Evolutionary conservation across 2,888 invertebrate species (phyloP).

Genomic region (Dynastes hyllus): DNA sequence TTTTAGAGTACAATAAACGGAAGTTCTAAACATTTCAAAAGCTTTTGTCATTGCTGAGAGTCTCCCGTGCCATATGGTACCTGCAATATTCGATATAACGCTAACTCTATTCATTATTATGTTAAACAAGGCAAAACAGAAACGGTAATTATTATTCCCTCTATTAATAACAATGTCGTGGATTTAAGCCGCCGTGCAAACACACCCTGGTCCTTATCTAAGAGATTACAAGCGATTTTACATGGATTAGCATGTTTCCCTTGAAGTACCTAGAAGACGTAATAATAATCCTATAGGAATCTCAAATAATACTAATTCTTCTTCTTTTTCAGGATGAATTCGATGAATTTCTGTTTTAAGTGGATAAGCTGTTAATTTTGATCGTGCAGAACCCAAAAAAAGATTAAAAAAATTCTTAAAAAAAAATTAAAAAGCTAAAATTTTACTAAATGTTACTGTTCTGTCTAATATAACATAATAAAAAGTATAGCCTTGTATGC

Average conservation of each 20-base stretch:
- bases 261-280: neutral
- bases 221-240: neutral
- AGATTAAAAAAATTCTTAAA: conserved; percentile 8
- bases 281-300: neutral
- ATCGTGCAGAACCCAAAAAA: conserved; percentile 50
- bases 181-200: conserved; percentile 1
- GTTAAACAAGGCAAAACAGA: conserved; percentile 5
- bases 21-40: too few species aligned
- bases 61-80: too few species aligned
- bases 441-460: conserved; percentile 9
- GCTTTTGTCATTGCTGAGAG: too few species aligned
- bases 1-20: too few species aligned
- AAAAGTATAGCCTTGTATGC: conserved; percentile 16
- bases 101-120: conserved; percentile 11
- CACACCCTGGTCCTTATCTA: neutral
- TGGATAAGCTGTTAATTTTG: conserved; percentile 11
- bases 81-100: neutral
- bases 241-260: conserved; percentile 24
- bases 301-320: neutral
- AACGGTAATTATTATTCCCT: conserved; percentile 12
- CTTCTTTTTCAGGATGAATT: conserved; percentile 50
- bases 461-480: conserved; percentile 24
- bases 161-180: neutral
- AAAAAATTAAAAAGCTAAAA: conserved; percentile 14
- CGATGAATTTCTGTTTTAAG: conserved; percentile 49